A percentile compares a stretch with the other conserved stretches of the same genome.
These are phyloP conservation scores for Drosophila rufa DNA, from an alignment of 1,140 invertebrate genomes.

Conservation along the genomic window DNA sequence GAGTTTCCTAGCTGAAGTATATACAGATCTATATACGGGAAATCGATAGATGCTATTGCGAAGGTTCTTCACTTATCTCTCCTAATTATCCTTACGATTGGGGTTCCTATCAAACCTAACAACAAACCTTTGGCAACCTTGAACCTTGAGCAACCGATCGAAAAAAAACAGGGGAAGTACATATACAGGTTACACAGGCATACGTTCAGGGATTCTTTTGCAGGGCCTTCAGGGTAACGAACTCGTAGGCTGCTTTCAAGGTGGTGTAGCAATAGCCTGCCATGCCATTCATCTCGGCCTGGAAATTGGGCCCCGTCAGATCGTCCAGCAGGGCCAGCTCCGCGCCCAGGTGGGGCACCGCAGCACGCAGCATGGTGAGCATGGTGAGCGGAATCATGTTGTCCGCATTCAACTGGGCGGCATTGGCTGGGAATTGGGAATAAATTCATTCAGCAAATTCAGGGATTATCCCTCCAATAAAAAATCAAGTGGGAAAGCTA, in stretches of 20 bases:
- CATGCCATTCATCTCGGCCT: conserved; percentile 83
- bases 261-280: conserved; percentile 84
- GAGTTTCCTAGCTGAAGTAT: conserved; percentile 25
- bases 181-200: neutral
- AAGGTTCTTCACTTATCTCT: conserved; percentile 21
- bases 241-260: conserved; percentile 76
- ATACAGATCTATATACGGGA: conserved; percentile 29
- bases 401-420: conserved; percentile 75
- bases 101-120: neutral
- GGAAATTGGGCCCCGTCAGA: conserved; percentile 78
- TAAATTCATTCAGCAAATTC: no score
- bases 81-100: no score
- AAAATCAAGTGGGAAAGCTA: no score
- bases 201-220: conserved; percentile 49
- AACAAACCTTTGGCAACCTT: neutral
- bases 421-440: conserved; percentile 43
- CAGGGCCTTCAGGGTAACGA: conserved; percentile 56
- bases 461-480: no score
- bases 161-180: conserved; percentile 5
- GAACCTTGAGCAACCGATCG: conserved; percentile 15
- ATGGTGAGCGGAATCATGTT: conserved; percentile 81
- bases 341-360: conserved; percentile 82
- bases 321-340: conserved; percentile 82
- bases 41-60: conserved; percentile 24
- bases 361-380: conserved; percentile 76